Base-by-base conservation (phyloP, 2,797 vertebrate species). In the Pempheris klunzingeri region DNA sequence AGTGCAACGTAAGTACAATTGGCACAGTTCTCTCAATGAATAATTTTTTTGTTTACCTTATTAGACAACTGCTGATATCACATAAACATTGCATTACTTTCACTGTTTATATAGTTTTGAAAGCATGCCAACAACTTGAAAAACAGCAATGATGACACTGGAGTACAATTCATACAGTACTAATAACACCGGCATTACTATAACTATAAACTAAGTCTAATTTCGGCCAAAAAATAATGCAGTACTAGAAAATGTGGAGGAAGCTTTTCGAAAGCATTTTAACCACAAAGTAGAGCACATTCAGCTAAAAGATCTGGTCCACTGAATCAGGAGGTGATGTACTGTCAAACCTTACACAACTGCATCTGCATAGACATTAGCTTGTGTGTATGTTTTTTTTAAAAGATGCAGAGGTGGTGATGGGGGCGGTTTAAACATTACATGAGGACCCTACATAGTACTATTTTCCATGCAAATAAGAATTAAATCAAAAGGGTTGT, bases 1-100 rank as follows among this genome's bases (percentile, higher is more conserved):
- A 87, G 54, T 14, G 61, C 13, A 14, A 1, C 1, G 87, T 89
- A 62, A 78, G 90, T 84, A 64, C 18, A 24, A 22, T 30, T 22
- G 7, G 44, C n/a, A 49, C 24, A 20, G 10, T 22, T 26, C 28
- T 2, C 22, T 49, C 13, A 22, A 54, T 34, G 7, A 30, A 59
- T 18, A 14, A 18, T 38, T 4, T 32, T 68, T 34, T 46, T 15
- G 4, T 38, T 24, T 5, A 36, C 22, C 14, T 7, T 18, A n/a
- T 36, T 26, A n/a, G n/a, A n/a, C n/a, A n/a, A n/a, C n/a, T n/a
- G n/a, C n/a, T n/a, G n/a, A n/a, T n/a, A n/a, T n/a, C n/a, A n/a
- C n/a, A n/a, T n/a, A n/a, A n/a, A n/a, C n/a, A n/a, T n/a, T 49
- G 2, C 28, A 28, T 11, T 26, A 52, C 0, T 32, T 41, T 41